Evolutionary conservation across 1,140 invertebrate species (phyloP).

Genomic region (Steinernema feltiae): DNA sequence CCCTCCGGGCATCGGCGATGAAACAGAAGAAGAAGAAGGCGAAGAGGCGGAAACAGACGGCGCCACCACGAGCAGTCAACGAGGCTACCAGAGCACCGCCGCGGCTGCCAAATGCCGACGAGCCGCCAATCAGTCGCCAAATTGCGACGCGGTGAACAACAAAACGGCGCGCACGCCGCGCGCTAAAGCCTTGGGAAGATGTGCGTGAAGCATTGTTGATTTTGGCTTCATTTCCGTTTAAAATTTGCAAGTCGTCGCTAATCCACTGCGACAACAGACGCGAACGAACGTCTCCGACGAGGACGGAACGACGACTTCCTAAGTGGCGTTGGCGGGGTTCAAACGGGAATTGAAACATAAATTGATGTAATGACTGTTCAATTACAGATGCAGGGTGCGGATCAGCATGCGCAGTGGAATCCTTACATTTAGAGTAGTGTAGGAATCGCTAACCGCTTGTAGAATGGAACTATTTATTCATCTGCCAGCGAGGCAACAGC

Average conservation of each 20-base stretch:
- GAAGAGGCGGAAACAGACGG: neutral
- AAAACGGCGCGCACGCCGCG: slow-evolving; percentile 8
- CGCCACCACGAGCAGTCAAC: neutral
- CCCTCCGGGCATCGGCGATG: neutral
- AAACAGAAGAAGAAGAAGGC: slow-evolving; percentile 7
- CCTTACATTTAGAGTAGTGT: too few relatives aligned
- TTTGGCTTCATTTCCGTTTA: slow-evolving; percentile 2
- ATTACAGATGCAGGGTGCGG: too few relatives aligned
- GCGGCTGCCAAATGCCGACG: slow-evolving; percentile 6
- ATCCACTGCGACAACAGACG: neutral
- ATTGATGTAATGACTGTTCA: too few relatives aligned
- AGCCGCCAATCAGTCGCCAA: slow-evolving; percentile 11
- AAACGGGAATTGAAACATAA: too few relatives aligned
- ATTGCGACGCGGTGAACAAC: slow-evolving; percentile 13
- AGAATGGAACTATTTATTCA: too few relatives aligned
- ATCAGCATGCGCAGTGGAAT: too few relatives aligned
- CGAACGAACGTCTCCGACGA: too few relatives aligned
- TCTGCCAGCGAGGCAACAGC: too few relatives aligned
- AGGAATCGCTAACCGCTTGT: too few relatives aligned
- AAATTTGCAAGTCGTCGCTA: neutral
- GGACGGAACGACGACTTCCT: too few relatives aligned
- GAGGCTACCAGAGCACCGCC: too few relatives aligned
- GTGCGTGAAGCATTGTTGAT: slow-evolving; percentile 4
- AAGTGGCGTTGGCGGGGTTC: too few relatives aligned
- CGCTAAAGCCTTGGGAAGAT: neutral